Conservation (phyloP, 2,888 invertebrate species). For the Trachelus stipa region DNA sequence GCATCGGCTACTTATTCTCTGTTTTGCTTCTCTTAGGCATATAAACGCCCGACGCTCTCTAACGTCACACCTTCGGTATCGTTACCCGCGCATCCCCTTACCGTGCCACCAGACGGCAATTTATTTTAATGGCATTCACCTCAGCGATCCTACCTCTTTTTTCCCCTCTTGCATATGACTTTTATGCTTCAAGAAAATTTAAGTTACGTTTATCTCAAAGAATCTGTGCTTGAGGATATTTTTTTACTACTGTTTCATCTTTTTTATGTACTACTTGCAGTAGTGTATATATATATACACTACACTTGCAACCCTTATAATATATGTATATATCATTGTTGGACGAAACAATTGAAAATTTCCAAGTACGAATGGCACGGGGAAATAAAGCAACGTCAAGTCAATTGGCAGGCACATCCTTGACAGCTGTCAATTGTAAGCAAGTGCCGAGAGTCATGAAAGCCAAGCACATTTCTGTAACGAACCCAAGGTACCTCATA, state of each 20-base stretch:
- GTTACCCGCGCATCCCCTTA: background rate
- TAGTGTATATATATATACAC: too few relatives aligned
- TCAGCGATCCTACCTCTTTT: background rate
- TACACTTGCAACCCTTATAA: too few relatives aligned
- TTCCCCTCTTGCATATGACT: background rate
- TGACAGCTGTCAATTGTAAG: background rate
- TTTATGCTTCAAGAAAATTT: background rate
- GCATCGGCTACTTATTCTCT: constrained; percentile 6
- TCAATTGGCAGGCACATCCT: background rate
- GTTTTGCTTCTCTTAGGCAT: background rate
- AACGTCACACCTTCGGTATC: background rate
- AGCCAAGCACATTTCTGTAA: background rate
- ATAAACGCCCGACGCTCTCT: background rate
- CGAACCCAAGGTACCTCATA: background rate
- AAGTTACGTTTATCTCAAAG: background rate
- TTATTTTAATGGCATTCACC: background rate
- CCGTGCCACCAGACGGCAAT: background rate
- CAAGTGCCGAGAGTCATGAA: background rate
- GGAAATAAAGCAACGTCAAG: background rate
- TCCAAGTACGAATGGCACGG: background rate
- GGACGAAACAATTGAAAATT: background rate
- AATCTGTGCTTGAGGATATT: background rate
- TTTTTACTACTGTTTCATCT: background rate
- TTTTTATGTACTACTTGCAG: background rate
- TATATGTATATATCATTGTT: background rate